Conservation (phyloP, 2,797 vertebrate genomes). For the Threskiornis aethiopicus region DNA sequence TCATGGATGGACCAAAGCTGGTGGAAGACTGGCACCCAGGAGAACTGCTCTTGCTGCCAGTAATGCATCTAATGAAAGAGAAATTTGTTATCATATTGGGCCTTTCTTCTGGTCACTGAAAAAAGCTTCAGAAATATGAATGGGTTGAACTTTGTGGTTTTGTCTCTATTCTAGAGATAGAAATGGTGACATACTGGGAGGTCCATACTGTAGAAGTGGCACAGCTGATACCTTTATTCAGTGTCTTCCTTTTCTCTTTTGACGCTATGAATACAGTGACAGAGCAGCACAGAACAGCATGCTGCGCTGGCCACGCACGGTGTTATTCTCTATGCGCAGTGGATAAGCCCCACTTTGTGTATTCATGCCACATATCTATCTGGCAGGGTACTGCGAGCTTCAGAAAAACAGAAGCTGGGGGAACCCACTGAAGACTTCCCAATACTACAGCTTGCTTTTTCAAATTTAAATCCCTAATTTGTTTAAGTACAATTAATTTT, state of each 20-base stretch:
- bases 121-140: neutral
- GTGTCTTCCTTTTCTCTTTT: neutral
- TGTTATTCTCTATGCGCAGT: neutral
- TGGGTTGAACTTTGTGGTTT: neutral
- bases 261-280: neutral
- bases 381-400: neutral
- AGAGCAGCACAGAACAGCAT: neutral
- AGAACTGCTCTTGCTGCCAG: neutral
- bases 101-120: neutral
- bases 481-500: neutral
- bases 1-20: neutral
- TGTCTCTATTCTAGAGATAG: neutral
- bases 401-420: neutral
- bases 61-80: neutral
- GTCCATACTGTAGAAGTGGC: neutral
- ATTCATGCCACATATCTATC: neutral
- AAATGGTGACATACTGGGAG: neutral
- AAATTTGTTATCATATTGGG: neutral
- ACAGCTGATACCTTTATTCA: neutral
- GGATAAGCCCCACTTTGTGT: neutral
- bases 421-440: neutral
- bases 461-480: neutral
- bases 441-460: neutral
- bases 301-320: accelerated
- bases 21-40: neutral